A percentile compares a stretch with the other conserved stretches of the same genome.
Conservation (phyloP, 2,888 invertebrate species). For the Drosophila koepferae region DNA sequence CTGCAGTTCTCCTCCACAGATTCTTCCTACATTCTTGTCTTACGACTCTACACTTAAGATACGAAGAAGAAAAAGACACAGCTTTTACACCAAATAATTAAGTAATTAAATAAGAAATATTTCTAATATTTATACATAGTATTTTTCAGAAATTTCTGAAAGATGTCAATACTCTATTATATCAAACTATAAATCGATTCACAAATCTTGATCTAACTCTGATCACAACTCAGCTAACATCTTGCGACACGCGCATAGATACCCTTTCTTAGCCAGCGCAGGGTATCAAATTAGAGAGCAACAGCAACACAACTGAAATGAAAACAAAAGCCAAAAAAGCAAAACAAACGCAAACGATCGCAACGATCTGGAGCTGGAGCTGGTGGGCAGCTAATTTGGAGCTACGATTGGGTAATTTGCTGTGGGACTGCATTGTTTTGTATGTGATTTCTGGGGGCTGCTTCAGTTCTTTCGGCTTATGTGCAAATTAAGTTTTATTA, state of each 20-base stretch:
- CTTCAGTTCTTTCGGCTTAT: conserved; percentile 46
- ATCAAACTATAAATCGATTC: neutral
- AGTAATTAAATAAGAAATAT: no score
- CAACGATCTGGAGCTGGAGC: conserved; percentile 32
- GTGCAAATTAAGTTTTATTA: conserved; percentile 78
- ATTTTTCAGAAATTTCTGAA: no score
- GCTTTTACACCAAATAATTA: no score
- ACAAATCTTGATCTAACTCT: neutral
- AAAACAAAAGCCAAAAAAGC: conserved; percentile 5
- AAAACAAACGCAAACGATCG: conserved; percentile 13
- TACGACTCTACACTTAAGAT: no score
- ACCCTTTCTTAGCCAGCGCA: neutral
- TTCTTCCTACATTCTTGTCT: no score
- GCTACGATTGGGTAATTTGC: conserved; percentile 72
- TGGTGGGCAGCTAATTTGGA: conserved; percentile 75
- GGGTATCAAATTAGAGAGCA: conserved; percentile 10
- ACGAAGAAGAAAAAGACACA: no score
- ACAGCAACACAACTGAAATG: neutral
- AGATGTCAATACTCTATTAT: neutral
- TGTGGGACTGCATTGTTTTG: conserved; percentile 41
- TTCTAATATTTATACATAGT: no score
- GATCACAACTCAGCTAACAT: neutral
- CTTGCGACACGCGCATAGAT: neutral
- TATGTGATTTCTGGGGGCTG: conserved; percentile 20
- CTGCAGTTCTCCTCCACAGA: no score